Percentiles rank a stretch among this genome's conserved stretches.
phyloP scores from a whole-genome alignment of 2,113 vertebrate species.

The Saimiri boliviensis region DNA sequence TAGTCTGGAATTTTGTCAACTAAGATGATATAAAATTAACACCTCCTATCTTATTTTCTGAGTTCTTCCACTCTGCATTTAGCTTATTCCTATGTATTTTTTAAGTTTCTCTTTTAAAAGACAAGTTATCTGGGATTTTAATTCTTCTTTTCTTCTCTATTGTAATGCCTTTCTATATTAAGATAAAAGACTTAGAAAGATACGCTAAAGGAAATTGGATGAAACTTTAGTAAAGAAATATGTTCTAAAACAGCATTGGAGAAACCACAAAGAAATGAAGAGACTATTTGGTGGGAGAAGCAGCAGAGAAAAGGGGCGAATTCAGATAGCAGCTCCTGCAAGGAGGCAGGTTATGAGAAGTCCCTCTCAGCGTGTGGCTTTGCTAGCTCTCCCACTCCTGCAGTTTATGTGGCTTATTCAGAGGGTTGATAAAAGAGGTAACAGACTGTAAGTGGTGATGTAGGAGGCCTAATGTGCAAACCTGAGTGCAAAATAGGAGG shows the following conservation, averaged over 20 bases:
- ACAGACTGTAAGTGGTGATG: background rate
- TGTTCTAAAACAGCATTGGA: background rate
- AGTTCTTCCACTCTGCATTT: background rate
- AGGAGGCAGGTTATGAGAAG: rapidly evolving
- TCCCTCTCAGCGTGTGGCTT: rapidly evolving
- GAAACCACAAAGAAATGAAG: background rate
- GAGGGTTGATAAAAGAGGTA: rapidly evolving
- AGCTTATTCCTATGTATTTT: background rate
- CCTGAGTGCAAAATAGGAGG: background rate
- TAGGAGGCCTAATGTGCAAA: background rate
- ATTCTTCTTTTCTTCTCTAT: background rate
- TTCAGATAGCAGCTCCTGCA: background rate
- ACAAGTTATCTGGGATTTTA: background rate
- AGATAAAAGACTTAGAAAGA: background rate
- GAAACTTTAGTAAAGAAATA: background rate
- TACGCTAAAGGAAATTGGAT: background rate
- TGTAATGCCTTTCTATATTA: background rate
- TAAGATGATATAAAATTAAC: background rate
- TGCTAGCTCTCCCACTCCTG: background rate
- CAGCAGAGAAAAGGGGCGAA: background rate
- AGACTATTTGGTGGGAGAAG: background rate
- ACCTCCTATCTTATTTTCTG: background rate
- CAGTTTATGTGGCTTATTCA: background rate
- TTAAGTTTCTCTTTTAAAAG: background rate
- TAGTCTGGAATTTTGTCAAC: background rate